Conservation (phyloP, 2,888 invertebrate genomes). For the Drosophila emarginata region DNA sequence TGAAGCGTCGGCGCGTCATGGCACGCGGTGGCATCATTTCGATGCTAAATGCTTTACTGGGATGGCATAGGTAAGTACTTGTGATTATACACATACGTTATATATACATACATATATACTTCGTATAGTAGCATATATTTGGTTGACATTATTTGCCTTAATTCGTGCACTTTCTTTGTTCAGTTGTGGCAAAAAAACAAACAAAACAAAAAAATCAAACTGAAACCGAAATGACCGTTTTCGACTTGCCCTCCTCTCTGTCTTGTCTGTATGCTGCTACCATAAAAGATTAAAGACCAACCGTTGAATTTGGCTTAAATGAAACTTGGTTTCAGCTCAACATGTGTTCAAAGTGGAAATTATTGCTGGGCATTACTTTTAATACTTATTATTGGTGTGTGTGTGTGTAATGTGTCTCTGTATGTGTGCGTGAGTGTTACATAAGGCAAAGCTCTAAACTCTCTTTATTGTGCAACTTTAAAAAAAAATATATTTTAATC, state of each 20-base stretch:
- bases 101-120: slow-evolving; percentile 3
- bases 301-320: slow-evolving; percentile 60
- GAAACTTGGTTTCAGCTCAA: slow-evolving; percentile 38
- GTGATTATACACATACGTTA: neutral
- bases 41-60: slow-evolving; percentile 52
- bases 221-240: slow-evolving; percentile 41
- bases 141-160: slow-evolving; percentile 61
- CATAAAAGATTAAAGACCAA: slow-evolving; percentile 57
- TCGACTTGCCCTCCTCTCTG: slow-evolving; percentile 45
- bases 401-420: too few species aligned
- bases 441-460: slow-evolving; percentile 43
- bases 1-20: slow-evolving; percentile 57
- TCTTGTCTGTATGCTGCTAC: slow-evolving; percentile 22
- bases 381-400: slow-evolving; percentile 36
- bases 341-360: slow-evolving; percentile 38
- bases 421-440: slow-evolving; percentile 38
- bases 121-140: slow-evolving; percentile 24
- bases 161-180: slow-evolving; percentile 69
- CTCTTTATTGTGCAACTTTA: slow-evolving; percentile 58
- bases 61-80: neutral
- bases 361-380: slow-evolving; percentile 59
- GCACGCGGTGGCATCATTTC: slow-evolving; percentile 67
- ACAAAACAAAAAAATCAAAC: slow-evolving; percentile 33
- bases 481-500: slow-evolving; percentile 42
- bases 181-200: slow-evolving; percentile 42